Evolutionary conservation across 2,888 invertebrate species (phyloP), one percentile per base, ranked within the genome.

Genomic region (Heteropelma amictum): DNA sequence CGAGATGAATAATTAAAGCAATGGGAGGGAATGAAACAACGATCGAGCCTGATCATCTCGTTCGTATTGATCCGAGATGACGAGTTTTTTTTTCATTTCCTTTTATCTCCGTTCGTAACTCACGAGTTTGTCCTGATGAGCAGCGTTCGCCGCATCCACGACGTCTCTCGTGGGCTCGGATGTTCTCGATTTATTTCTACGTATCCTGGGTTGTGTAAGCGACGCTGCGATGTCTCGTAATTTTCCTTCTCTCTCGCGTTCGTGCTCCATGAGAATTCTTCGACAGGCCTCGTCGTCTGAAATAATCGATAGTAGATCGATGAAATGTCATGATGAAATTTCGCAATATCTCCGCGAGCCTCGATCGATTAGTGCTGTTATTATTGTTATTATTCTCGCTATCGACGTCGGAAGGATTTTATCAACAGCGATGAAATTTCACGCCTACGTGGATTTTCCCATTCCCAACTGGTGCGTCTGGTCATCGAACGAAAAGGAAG

Each of bases 221-320:
- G 95, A 95, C 58, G 95, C 95, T 2, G 96, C 95, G 81, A 96
- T 95, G 87, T 96, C 95, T 78, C 95, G 93, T 78, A 96, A 91
- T 85, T 95, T 94, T 83, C 95, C 95, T 85, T 93, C 93, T 23
- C 93, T 91, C 73, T 92, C 91, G 54, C 89, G 89, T 73, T 91
- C 90, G 74, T 90, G 89, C 77, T 93, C 93, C 76, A 90, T 74
- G 26, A 90, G 80, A 64, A 90, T 88, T 90, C 92, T 85, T 89
- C 92, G 78, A 75, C 89, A 89, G 12, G 89, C 87, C 58, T 89
- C 89, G 71, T 87, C 86, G 67, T 86, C 87, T 87, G 74, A 30
- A 45, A 38, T 10, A 53, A 40, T 33, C 26, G 26, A 12, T 8
- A 8, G 2, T 28, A 51, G 14, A 12, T 21, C 14, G 3, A 23